Base-by-base conservation (phyloP, 2,113 vertebrate genomes). In the Hylia prasina region DNA sequence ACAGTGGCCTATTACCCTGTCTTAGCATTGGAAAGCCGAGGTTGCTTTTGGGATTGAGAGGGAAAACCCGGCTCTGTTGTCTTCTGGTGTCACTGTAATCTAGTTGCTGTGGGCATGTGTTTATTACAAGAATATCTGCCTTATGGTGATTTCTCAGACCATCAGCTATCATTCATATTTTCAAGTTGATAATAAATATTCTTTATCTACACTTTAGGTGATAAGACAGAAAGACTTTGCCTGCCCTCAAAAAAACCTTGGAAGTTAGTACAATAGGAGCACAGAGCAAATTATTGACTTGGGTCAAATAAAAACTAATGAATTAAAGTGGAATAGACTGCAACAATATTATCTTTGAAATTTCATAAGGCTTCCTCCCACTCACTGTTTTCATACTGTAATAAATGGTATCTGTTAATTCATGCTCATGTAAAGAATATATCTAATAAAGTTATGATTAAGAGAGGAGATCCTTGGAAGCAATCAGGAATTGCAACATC, bases 361-460 rank as follows among this genome's bases (percentile, higher is more conserved):
- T 25, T 64, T 87, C n/a, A 3, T 50, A 61, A 44, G 15, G 22
- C 5, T 50, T 65, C 7, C 3, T 79, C 7, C 18, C 0, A 0
- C n/a, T 73, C 23, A 4, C 28, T 82, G 10, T 80, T 82, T 82
- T 72, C 37, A 65, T 35, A 44, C 5, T n/a, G n/a, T n/a, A n/a
- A n/a, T n/a, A n/a, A n/a, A n/a, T n/a, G n/a, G n/a, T n/a, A n/a
- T n/a, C n/a, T n/a, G n/a, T n/a, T n/a, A n/a, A n/a, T n/a, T n/a
- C n/a, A n/a, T n/a, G n/a, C n/a, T n/a, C n/a, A n/a, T n/a, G n/a
- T n/a, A n/a, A n/a, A n/a, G n/a, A n/a, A n/a, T n/a, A n/a, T n/a
- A n/a, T n/a, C n/a, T n/a, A n/a, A n/a, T n/a, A n/a, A n/a, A n/a
- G n/a, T n/a, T n/a, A n/a, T n/a, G n/a, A n/a, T n/a, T n/a, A n/a